Base-by-base conservation (phyloP, 1,140 invertebrate species). In the Philotrypesis tridentata region DNA sequence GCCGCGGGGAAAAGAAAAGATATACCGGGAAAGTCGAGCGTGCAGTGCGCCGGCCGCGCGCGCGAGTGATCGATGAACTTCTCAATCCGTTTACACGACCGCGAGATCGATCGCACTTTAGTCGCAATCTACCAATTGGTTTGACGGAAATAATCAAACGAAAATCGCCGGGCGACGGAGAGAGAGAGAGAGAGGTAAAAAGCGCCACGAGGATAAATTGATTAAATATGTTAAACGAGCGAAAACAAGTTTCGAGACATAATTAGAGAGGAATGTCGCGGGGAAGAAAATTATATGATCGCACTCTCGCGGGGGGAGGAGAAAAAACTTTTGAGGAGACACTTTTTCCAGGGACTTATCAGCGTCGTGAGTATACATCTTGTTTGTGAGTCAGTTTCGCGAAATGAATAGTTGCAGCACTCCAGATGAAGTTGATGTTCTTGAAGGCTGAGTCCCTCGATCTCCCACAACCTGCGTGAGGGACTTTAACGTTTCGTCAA, bases 21-120 rank as follows among this genome's bases (percentile, higher is more conserved):
- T 65, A 55, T 17, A 21, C 61, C 23, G 61, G 61, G 61, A 65
- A 65, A 65, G 61, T 65, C 61, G 12, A 25, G 14, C 61, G n/a
- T n/a, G n/a, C 61, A 25, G 14, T n/a, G 21, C 48, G 6, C 17
- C 48, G n/a, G 48, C 14, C 61, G 61, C n/a, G n/a, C n/a, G n/a
- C n/a, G n/a, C n/a, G 27, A 37, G 61, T 65, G 61, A 65, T 65
- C 61, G 61, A 65, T 65, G 61, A 65, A 65, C 61, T 65, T 65
- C 61, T 65, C 25, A 65, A 65, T 65, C 27, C 61, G 61, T 65
- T 65, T 65, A 65, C 61, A 65, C 61, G 61, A 23, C 23, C 25
- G 27, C 61, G 61, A 25, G 61, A 65, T 65, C 61, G 23, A 65
- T 65, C 61, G 61, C 61, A 65, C 23, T 29, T 65, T 29, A 27